Evolutionary conservation across 2,888 invertebrate genomes (phyloP).

Genomic region (Lycocerus yunnanus): DNA sequence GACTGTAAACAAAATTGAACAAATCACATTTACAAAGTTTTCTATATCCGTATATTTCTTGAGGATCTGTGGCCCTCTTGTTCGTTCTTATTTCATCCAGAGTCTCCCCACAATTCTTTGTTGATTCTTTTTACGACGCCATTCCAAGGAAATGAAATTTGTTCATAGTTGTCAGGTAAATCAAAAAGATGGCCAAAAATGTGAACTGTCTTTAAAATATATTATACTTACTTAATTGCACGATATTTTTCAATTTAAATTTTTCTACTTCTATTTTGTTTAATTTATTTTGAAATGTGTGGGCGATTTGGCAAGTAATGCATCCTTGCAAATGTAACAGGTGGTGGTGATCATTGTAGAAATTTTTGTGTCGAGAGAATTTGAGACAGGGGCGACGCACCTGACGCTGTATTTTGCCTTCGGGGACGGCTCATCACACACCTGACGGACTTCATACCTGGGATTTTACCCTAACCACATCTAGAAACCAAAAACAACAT

Average conservation of each 20-base stretch:
- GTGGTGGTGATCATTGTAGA: conserved; percentile 33
- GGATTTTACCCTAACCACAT: conserved; percentile 20
- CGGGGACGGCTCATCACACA: conserved; percentile 30
- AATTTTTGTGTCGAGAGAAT: conserved; percentile 8
- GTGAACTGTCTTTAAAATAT: conserved; percentile 22
- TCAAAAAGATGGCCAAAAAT: conserved; percentile 48
- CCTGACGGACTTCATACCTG: conserved; percentile 32
- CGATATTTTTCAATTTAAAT: conserved; percentile 18
- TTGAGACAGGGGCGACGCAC: conserved; percentile 21
- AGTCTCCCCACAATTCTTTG: conserved; percentile 38
- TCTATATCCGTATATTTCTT: conserved; percentile 46
- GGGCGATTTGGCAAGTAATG: conserved; percentile 23
- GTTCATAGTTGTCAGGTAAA: conserved; percentile 53
- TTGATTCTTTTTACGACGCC: conserved; percentile 52
- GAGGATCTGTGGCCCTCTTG: conserved; percentile 23
- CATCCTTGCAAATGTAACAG: conserved; percentile 36
- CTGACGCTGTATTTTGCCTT: conserved; percentile 28
- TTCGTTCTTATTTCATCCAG: conserved; percentile 14
- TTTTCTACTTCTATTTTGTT: conserved; percentile 2
- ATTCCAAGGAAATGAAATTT: conserved; percentile 55
- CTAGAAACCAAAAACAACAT: conserved; percentile 16
- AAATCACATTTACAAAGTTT: conserved; percentile 53
- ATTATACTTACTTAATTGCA: conserved; percentile 26
- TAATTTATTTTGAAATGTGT: conserved; percentile 2
- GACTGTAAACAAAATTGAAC: conserved; percentile 50